Evolutionary conservation across 2,113 vertebrate genomes (phyloP).

Genomic region (Thamnophis sirtalis): DNA sequence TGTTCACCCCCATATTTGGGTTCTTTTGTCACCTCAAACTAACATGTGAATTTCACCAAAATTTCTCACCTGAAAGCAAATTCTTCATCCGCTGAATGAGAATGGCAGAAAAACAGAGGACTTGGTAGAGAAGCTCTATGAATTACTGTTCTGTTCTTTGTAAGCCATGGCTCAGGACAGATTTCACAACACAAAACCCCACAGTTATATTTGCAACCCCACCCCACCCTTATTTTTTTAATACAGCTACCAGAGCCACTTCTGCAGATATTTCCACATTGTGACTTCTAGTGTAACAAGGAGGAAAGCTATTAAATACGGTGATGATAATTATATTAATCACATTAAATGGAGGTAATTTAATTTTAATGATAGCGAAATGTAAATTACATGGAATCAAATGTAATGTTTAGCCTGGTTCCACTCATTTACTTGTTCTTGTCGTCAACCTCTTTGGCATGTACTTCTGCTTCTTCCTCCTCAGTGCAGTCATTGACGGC

Average conservation of each 20-base stretch:
- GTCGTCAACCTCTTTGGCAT: background rate
- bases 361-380: background rate
- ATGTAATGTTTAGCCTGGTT: background rate
- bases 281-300: background rate
- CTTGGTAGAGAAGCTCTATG: background rate
- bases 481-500: background rate
- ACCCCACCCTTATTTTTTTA: background rate
- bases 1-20: background rate
- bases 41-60: background rate
- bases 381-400: background rate
- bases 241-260: background rate
- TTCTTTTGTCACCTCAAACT: background rate
- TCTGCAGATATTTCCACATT: background rate
- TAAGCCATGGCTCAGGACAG: background rate
- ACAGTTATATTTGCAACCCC: background rate
- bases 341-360: background rate
- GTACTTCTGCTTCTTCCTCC: background rate
- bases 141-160: background rate
- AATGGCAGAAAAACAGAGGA: background rate
- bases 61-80: background rate
- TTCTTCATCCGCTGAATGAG: background rate
- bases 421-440: background rate
- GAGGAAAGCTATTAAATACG: background rate
- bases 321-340: background rate
- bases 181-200: background rate